Conservation (phyloP, 2,888 invertebrate species). For the Poecilobothrus nobilitatus region DNA sequence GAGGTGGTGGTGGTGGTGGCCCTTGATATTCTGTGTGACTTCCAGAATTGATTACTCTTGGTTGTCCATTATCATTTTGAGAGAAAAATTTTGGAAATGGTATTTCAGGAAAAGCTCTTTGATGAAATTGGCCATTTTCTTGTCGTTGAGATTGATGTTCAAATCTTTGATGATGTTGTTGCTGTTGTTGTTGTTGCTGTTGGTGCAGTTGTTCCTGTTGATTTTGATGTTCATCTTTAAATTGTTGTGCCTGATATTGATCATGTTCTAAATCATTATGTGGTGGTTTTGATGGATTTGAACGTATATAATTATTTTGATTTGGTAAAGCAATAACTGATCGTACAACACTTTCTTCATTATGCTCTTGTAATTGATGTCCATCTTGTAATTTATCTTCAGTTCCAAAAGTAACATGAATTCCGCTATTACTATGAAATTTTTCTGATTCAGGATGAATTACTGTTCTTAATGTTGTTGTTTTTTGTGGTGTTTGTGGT, state of each 20-base stretch:
- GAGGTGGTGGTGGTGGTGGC: slow-evolving; percentile 10
- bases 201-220: not conserved
- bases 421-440: slow-evolving; percentile 70
- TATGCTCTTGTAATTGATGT: slow-evolving; percentile 46
- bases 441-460: slow-evolving; percentile 80
- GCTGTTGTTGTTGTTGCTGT: not conserved
- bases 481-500: slow-evolving; percentile 50
- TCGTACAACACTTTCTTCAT: slow-evolving; percentile 57
- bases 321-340: slow-evolving; percentile 51
- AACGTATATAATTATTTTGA: slow-evolving; percentile 10
- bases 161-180: slow-evolving; percentile 14
- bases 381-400: slow-evolving; percentile 45
- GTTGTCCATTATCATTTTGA: slow-evolving; percentile 11
- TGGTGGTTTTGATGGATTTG: not conserved
- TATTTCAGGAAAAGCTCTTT: slow-evolving; percentile 18
- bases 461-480: slow-evolving; percentile 73
- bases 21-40: slow-evolving; percentile 7
- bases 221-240: slow-evolving; percentile 16
- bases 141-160: slow-evolving; percentile 21
- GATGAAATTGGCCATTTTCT: slow-evolving; percentile 22
- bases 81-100: slow-evolving; percentile 17
- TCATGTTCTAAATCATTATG: slow-evolving; percentile 18
- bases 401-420: slow-evolving; percentile 74
- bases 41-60: too few relatives aligned
- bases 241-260: slow-evolving; percentile 16